Conservation (phyloP, 2,797 vertebrate genomes). For the Danio tinwini region DNA sequence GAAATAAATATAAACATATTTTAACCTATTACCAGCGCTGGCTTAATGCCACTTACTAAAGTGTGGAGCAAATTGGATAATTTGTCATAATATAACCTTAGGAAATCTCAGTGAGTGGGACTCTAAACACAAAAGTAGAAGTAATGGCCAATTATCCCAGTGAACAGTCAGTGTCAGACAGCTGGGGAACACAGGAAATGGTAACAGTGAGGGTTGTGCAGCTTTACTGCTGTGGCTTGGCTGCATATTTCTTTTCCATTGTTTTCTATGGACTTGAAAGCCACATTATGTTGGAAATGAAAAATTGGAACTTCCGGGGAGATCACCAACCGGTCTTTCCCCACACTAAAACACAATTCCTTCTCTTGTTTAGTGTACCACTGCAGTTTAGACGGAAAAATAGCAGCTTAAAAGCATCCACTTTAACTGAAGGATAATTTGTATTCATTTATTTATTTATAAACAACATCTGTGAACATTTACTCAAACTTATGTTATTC, state of each 20-base stretch:
- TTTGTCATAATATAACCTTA: slow-evolving; percentile 65
- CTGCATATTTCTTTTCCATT: slow-evolving; percentile 17
- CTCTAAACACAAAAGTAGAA: slow-evolving; percentile 59
- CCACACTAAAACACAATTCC: neutral
- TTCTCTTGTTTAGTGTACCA: neutral
- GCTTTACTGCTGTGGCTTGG: slow-evolving; percentile 34
- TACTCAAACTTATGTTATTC: no score
- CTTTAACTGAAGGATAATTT: neutral
- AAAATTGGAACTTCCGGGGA: neutral
- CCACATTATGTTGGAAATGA: slow-evolving; percentile 20
- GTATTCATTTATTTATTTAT: no score
- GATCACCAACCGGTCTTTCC: neutral
- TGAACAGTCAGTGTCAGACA: slow-evolving; percentile 59
- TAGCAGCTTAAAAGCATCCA: neutral
- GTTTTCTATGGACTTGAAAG: slow-evolving; percentile 12
- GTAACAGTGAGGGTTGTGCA: slow-evolving; percentile 45
- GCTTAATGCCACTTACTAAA: slow-evolving; percentile 37
- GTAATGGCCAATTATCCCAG: slow-evolving; percentile 63
- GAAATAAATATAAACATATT: slow-evolving; percentile 33
- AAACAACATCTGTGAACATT: neutral
- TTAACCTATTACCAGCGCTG: slow-evolving; percentile 41
- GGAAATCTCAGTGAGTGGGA: slow-evolving; percentile 54
- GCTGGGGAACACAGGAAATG: slow-evolving; percentile 53
- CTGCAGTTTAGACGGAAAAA: neutral
- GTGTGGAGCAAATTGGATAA: slow-evolving; percentile 58